A percentile compares a stretch with the other conserved stretches of the same genome.
phyloP scores from a whole-genome alignment of 2,797 vertebrate genomes.

The Synaphobranchus kaupii region DNA sequence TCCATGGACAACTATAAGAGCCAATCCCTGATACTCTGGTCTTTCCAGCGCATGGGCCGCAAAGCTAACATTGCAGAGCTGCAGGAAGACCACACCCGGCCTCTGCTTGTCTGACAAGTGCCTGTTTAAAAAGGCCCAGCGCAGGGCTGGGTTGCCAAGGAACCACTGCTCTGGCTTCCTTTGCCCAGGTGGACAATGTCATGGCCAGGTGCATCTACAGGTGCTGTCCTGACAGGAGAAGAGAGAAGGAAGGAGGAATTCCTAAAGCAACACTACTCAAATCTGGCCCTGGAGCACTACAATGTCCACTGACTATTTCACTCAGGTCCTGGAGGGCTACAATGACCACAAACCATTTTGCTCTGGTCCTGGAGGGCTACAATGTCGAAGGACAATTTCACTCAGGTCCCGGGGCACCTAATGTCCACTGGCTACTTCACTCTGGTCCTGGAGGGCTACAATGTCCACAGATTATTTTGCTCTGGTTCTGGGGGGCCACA shows the following conservation, averaged over 20 bases:
- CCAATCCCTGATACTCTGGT: constrained; percentile 67
- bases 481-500: not conserved
- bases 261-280: not conserved
- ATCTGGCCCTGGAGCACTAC: too few relatives aligned
- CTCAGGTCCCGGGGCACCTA: not conserved
- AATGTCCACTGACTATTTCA: not conserved
- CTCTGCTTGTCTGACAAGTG: constrained; percentile 69
- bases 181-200: not conserved
- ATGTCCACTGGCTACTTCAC: not conserved
- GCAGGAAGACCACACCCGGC: constrained; percentile 59
- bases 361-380: not conserved
- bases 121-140: constrained; percentile 75
- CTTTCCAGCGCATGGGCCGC: constrained; percentile 59
- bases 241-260: not conserved
- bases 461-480: not conserved
- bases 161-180: constrained; percentile 19
- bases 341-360: not conserved
- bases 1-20: constrained; percentile 77
- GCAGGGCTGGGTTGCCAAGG: constrained; percentile 56
- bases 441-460: not conserved
- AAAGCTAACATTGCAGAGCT: constrained; percentile 68
- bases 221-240: not conserved
- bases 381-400: not conserved
- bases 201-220: constrained; percentile 3
- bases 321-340: not conserved